phyloP scores from a whole-genome alignment of 2,888 invertebrate species.

The Eubasilissa splendida region DNA sequence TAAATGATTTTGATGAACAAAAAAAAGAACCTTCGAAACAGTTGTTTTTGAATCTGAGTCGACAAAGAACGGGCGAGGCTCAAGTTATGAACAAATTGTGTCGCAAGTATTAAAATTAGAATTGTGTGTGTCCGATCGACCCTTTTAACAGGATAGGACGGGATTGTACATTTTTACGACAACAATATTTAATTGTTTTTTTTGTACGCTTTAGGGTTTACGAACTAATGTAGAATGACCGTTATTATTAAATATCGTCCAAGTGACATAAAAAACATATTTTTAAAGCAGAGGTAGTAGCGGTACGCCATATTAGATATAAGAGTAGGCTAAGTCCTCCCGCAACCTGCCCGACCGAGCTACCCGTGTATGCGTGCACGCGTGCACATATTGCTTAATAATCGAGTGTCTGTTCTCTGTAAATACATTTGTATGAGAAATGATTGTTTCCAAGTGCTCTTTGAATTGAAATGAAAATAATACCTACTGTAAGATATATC shows the following conservation, averaged over 20 bases:
- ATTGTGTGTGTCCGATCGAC: neutral
- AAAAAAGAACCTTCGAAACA: too few relatives aligned
- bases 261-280: constrained; percentile 1
- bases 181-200: too few relatives aligned
- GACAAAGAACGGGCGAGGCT: too few relatives aligned
- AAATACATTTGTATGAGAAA: constrained; percentile 46
- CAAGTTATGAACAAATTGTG: too few relatives aligned
- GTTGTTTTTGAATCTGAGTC: too few relatives aligned
- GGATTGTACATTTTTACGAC: too few relatives aligned
- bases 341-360: constrained; percentile 25
- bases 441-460: constrained; percentile 51
- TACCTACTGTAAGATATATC: constrained; percentile 37
- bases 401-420: constrained; percentile 40
- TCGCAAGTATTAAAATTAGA: constrained; percentile 1
- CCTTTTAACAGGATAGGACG: neutral
- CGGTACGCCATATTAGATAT: constrained; percentile 13
- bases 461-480: constrained; percentile 39
- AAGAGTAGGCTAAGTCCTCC: constrained; percentile 28
- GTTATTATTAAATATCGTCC: too few relatives aligned
- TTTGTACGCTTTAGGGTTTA: too few relatives aligned
- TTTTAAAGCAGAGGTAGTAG: neutral
- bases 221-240: too few relatives aligned
- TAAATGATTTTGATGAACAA: too few relatives aligned
- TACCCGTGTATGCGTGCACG: constrained; percentile 35
- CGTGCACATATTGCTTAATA: constrained; percentile 14